Conservation (phyloP, 2,113 vertebrate species). For the Lichenostomus cassidix region DNA sequence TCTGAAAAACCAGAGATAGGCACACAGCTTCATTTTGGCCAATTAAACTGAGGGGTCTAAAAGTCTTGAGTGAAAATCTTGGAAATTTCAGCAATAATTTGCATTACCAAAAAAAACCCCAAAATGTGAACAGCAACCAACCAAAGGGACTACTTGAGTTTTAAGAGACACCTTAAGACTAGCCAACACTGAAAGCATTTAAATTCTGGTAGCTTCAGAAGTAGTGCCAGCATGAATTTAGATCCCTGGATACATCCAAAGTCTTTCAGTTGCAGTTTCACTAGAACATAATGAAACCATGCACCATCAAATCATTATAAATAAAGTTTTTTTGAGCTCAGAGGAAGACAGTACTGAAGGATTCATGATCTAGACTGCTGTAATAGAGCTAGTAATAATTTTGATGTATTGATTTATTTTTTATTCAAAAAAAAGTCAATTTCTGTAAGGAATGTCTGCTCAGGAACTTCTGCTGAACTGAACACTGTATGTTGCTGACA, state of each 20-base stretch:
- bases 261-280: background rate
- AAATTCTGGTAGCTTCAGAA: conserved; percentile 31
- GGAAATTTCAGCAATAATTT: background rate
- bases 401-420: background rate
- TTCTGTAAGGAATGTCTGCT: conserved; percentile 6
- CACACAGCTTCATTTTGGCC: accelerated
- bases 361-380: background rate
- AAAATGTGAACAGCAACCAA: background rate
- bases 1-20: background rate
- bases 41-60: background rate
- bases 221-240: conserved; percentile 29
- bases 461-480: background rate
- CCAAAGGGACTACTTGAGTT: background rate
- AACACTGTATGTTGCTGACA: background rate
- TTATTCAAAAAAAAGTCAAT: background rate
- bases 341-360: background rate
- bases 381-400: conserved; percentile 6
- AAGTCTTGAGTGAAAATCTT: background rate
- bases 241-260: conserved; percentile 15
- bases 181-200: conserved; percentile 8
- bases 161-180: background rate
- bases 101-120: background rate
- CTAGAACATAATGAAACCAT: background rate
- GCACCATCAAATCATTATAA: conserved; percentile 24
- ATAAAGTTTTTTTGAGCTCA: background rate